Evolutionary conservation across 2,888 invertebrate species (phyloP).

Genomic region (Platycheirus rosarum): DNA sequence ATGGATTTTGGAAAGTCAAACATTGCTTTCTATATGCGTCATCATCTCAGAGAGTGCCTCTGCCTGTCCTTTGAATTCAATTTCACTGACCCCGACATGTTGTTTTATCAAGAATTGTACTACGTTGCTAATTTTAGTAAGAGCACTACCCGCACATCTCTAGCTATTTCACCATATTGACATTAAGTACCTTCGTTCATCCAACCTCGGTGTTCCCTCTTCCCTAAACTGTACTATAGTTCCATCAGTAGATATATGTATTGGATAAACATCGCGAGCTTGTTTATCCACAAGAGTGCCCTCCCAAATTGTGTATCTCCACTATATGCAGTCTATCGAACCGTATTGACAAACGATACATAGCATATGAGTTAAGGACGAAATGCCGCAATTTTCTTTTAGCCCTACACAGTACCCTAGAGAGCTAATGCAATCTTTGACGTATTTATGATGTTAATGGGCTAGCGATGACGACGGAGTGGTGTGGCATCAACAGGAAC

Average conservation of each 20-base stretch:
- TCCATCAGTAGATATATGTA: conserved; percentile 17
- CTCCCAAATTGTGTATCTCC: conserved; percentile 67
- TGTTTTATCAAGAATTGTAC: conserved; percentile 6
- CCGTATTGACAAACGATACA: conserved; percentile 49
- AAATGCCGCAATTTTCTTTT: conserved; percentile 23
- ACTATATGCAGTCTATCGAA: conserved; percentile 43
- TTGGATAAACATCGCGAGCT: conserved; percentile 57
- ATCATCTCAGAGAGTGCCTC: conserved; percentile 34
- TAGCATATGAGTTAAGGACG: conserved; percentile 20
- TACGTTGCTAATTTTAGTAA: conserved; percentile 40
- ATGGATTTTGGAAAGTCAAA: conserved; percentile 17
- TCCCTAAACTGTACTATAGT: conserved; percentile 12
- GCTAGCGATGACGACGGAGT: conserved; percentile 17
- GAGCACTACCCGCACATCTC: not conserved
- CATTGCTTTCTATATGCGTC: conserved; percentile 26
- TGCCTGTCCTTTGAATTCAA: conserved; percentile 23
- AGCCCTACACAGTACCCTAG: conserved; percentile 1
- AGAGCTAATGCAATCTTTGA: conserved; percentile 63
- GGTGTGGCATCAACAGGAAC: conserved; percentile 10
- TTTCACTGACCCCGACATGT: conserved; percentile 36
- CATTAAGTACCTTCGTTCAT: conserved; percentile 41
- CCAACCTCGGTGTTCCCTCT: not conserved
- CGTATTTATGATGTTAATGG: conserved; percentile 72
- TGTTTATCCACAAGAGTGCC: conserved; percentile 67
- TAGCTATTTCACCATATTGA: conserved; percentile 47